phyloP scores from a whole-genome alignment of 2,797 vertebrate genomes.

The Notolepis coatsorum region DNA sequence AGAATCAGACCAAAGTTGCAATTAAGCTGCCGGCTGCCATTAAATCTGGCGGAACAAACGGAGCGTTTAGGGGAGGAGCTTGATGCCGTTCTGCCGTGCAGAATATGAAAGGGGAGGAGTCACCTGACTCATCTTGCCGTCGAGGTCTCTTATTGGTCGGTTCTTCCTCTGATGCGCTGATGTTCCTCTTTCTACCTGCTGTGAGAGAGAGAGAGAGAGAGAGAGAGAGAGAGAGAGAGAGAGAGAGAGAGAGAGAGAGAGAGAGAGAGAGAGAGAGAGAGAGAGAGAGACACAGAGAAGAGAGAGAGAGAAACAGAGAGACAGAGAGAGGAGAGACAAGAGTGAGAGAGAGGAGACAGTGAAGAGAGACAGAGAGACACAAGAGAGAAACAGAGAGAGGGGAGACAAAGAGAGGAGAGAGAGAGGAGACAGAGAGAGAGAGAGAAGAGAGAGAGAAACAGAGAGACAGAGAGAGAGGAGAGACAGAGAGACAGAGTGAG shows the following conservation, averaged over 20 bases:
- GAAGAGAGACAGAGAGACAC: no score
- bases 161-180: constrained; percentile 75
- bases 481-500: no score
- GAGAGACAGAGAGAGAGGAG: background rate
- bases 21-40: background rate
- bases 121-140: constrained; percentile 74
- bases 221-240: background rate
- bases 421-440: background rate
- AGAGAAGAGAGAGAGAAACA: background rate
- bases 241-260: no score
- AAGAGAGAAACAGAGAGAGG: no score
- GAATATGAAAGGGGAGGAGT: background rate
- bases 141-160: constrained; percentile 75
- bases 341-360: no score
- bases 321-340: no score
- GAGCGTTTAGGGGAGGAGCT: no score
- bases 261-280: no score
- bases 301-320: no score
- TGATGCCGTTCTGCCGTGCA: background rate
- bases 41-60: no score
- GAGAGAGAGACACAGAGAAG: no score
- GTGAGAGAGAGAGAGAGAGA: background rate
- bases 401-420: no score
- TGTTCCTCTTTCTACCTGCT: constrained; percentile 68
- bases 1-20: background rate